Evolutionary conservation across 2,888 invertebrate genomes (phyloP), one percentile per base, ranked within the genome.

Genomic region (Listrodromus nycthemerus): DNA sequence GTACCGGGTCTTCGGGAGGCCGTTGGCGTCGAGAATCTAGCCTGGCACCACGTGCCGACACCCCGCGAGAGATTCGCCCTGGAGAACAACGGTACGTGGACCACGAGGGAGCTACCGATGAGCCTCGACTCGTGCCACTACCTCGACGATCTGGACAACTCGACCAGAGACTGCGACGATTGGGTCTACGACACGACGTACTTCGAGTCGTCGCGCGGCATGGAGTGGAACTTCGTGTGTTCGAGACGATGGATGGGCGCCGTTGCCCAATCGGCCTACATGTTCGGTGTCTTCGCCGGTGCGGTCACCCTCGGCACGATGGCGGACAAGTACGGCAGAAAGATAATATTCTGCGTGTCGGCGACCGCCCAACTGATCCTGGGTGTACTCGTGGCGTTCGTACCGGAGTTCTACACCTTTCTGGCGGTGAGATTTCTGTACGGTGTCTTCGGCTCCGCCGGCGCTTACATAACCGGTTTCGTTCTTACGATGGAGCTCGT

Each of bases 221-320:
- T 97, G 19, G 97, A 98, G 92, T 98, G 97, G 97, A 94, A 96
- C 90, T 95, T 97, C 73, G 97, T 98, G 0, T 98, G 98, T 91
- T 95, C 96, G 85, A 94, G 95, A 82, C 94, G 97, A 86, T 98
- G 97, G 97, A 96, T 96, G 95, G 96, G 97, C 1, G 96, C 97
- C 1, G 92, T 97, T 24, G 96, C 97, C 0, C 97, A 98, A 91
- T 96, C 96, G 4, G 91, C 95, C 63, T 97, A 96, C 91, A 98
- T 98, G 98, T 94, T 97, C 90, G 98, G 98, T 7, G 97, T 97
- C 4, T 96, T 98, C 86, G 94, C 95, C 0, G 98, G 97, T 0
- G 97, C 97, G 0, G 95, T 97, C 0, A 95, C 95, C 0, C 94
- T 97, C 30, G 98, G 98, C 13, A 95, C 96, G 77, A 93, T 97